Evolutionary conservation across 1,140 invertebrate species (phyloP), one percentile per base, ranked within the genome.

Genomic region (Potamilus streckersoni): DNA sequence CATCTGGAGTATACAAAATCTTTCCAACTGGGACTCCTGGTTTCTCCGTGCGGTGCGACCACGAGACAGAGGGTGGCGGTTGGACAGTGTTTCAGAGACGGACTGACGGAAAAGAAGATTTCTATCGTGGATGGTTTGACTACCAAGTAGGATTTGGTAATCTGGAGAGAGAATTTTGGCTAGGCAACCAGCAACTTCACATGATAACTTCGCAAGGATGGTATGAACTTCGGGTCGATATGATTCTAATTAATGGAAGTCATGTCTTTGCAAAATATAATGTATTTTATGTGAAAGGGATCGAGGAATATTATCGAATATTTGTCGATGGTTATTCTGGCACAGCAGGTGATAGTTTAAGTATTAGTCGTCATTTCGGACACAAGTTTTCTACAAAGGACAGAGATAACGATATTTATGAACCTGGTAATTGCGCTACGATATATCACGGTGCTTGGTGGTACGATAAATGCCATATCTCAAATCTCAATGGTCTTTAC

Each of bases 391-490:
- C 49, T 27, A 60, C 69, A n/a, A 19, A 71, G 15, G 69, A 71
- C 38, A 20, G 17, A 23, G 69, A 71, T 27, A 71, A 71, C 19
- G 57, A 71, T 62, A 59, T 16, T 16, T 23, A 13, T 27, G 16
- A 20, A 3, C 19, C n/a, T 20, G 16, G 17, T 17, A 61, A 38
- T 38, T 71, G 69, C 55, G 69, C 69, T 19, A 6, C 13, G 38
- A 4, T 17, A 12, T 60, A 71, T 49, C 20, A 19, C n/a, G 69
- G 57, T 20, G 69, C 57, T 23, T 71, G 69, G 69, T 71, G 69
- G 69, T 71, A 31, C 49, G 31, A 20, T n/a, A 6, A 0, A 60
- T 71, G 69, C 19, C 55, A 71, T 71, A 0, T 12, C 15, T 14
- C 38, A 13, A 56, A 69, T 57, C 55, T 69, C 6, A 69, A 69